Base-by-base conservation (phyloP, 2,797 vertebrate species). In the Hippopotamyrus pictus region DNA sequence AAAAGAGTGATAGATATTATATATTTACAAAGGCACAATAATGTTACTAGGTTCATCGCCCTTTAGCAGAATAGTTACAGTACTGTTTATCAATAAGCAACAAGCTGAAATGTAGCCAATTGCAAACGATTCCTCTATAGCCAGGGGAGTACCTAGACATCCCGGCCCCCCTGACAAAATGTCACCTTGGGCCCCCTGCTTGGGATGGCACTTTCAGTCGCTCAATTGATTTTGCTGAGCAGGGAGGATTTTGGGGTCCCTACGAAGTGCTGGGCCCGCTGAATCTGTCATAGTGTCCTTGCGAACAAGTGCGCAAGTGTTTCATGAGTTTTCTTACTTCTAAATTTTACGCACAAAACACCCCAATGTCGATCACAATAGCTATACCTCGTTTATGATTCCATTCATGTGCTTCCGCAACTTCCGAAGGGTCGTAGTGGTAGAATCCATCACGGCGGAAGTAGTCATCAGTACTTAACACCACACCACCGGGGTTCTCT, bases 331-430 rank as follows among this genome's bases (percentile, higher is more conserved):
- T 62, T 25, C 22, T 29, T 65, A 65, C 59, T 65, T 65, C 22
- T 25, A 62, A 25, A 25, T 25, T 62, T 62, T 62, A 25, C 3
- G 1, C 22, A 25, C 59, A 62, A 62, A 62, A 65, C 8, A 29
- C 59, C 59, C 59, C 59, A 65, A 65, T 29, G 59, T 65, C 9
- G 22, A 62, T 65, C 5, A 73, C 22, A 83, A 54, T 41, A 29
- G 19, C 44, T 29, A 50, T 94, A 99, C 98, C 98, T 97, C 95
- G 95, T 90, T 95, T 96, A 89, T 98, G 97, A 93, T 98, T 99
- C 98, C 98, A 99, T 7, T 97, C 96, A 89, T 99, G 99, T 53
- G 99, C 98, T 91, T 99, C 96, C 90, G 94, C 96, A 89, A 99
- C 95, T 88, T 92, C 92, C 89, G 91, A 87, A 1, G 95, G 93